A percentile compares a stretch with the other conserved stretches of the same genome.
Evolutionary conservation across 64 coral and sea anemone genomes (phyloP).

Genomic region (Trachythela sp.): DNA sequence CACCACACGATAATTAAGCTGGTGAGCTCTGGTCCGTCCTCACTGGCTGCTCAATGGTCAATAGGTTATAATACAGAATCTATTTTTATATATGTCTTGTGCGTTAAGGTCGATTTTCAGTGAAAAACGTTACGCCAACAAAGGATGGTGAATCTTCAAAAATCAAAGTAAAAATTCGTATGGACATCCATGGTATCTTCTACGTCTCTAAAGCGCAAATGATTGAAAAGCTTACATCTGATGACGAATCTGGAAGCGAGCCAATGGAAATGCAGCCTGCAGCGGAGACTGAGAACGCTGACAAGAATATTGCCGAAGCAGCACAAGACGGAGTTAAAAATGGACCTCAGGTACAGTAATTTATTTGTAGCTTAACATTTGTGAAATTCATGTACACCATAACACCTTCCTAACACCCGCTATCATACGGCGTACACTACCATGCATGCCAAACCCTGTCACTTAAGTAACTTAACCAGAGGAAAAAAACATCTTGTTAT

Average conservation of each 20-base stretch:
- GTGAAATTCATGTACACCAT: no score
- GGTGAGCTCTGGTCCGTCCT: no score
- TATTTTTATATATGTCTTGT: no score
- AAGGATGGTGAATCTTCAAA: conserved; percentile 81
- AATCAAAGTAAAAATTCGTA: conserved; percentile 82
- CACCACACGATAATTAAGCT: no score
- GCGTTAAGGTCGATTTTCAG: conserved; percentile 68
- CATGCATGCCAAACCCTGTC: no score
- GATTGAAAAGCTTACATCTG: conserved; percentile 63
- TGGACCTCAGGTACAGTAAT: not conserved
- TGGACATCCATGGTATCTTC: conserved; percentile 83
- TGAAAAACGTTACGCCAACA: conserved; percentile 81
- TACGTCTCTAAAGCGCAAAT: conserved; percentile 69
- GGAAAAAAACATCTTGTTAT: no score
- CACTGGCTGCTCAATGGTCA: no score
- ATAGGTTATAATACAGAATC: no score
- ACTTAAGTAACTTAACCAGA: no score
- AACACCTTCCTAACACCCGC: no score
- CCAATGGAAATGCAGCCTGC: conserved; percentile 46
- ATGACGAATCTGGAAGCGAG: conserved; percentile 8
- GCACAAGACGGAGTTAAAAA: not conserved
- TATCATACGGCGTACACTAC: no score
- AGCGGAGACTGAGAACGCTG: conserved; percentile 49
- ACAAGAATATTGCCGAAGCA: conserved; percentile 44
- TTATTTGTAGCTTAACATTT: no score